Evolutionary conservation across 1,140 invertebrate genomes (phyloP).

Genomic region (Tetranychus cinnabarinus): DNA sequence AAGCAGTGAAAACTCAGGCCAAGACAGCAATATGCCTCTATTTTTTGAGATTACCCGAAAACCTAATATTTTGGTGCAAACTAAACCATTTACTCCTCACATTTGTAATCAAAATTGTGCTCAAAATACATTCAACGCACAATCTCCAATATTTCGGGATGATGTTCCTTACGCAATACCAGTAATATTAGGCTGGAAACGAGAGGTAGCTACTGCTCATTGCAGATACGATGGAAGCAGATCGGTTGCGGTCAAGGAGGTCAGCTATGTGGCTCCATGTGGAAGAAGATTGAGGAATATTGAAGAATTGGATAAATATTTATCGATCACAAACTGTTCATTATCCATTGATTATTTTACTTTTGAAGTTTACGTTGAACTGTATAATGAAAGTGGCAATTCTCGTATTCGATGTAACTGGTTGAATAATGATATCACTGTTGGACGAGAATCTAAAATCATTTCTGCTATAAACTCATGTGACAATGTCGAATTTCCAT

Average conservation of each 20-base stretch:
- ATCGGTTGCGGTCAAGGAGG: too few relatives aligned
- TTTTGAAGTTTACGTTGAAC: not conserved
- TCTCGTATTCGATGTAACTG: not conserved
- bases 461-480: constrained; percentile 1
- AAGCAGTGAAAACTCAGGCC: too few relatives aligned
- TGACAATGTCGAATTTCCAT: not conserved
- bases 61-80: too few relatives aligned
- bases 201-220: not conserved
- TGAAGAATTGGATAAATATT: not conserved
- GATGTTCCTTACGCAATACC: not conserved
- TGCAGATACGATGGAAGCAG: not conserved
- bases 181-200: not conserved
- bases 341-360: not conserved
- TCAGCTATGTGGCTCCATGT: not conserved
- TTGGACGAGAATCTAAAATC: not conserved
- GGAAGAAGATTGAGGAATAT: not conserved
- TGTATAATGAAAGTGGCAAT: not conserved
- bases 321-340: not conserved
- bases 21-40: too few relatives aligned
- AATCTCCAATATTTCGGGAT: not conserved
- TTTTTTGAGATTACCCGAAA: too few relatives aligned
- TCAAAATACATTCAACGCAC: not conserved
- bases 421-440: not conserved
- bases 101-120: too few relatives aligned
- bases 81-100: too few relatives aligned